These are phyloP conservation scores for Malurus elegans DNA, from an alignment of 2,113 vertebrate species.

Conservation along the genomic window DNA sequence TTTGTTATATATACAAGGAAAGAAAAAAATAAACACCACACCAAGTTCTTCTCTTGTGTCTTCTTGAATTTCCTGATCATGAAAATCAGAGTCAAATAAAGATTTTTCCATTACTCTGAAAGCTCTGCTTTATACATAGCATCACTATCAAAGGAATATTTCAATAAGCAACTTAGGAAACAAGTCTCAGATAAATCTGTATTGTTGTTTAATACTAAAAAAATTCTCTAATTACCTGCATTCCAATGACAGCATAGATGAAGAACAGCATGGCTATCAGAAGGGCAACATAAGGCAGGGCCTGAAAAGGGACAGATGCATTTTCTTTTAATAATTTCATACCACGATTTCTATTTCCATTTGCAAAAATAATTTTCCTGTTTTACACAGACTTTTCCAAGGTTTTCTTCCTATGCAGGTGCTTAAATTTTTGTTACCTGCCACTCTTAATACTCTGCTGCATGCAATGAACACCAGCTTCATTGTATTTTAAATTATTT, in stretches of 20 bases:
- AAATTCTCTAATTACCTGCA: slow-evolving; percentile 83
- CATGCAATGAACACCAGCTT: not conserved
- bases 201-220: not conserved
- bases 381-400: not conserved
- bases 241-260: slow-evolving; percentile 98
- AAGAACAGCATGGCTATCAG: slow-evolving; percentile 99
- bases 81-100: not conserved
- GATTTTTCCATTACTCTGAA: not conserved
- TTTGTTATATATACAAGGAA: not conserved
- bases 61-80: not conserved
- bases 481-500: not conserved
- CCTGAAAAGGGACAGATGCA: slow-evolving; percentile 70
- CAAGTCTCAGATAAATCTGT: not conserved
- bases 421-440: not conserved
- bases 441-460: not conserved
- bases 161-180: not conserved
- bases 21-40: not conserved
- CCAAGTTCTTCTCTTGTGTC: not conserved
- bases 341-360: not conserved
- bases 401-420: not conserved
- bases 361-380: not conserved
- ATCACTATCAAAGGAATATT: not conserved
- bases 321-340: not conserved
- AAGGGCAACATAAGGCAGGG: slow-evolving; percentile 94
- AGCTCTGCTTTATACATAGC: not conserved